Evolutionary conservation across 2,797 vertebrate genomes (phyloP).

Genomic region (Rousettus madagascariensis): DNA sequence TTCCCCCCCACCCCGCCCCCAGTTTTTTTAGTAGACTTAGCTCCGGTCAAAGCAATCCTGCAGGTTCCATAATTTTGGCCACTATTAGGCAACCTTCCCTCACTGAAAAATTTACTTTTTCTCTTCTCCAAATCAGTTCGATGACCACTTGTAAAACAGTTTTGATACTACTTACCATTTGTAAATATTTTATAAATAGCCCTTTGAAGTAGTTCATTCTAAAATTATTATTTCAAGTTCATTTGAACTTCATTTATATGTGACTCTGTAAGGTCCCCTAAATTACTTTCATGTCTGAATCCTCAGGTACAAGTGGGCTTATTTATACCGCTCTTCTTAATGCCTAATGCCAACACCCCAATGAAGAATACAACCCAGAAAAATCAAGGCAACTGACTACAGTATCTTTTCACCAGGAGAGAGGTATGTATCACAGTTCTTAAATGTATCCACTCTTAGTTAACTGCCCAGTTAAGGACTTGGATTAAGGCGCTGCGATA

Average conservation of each 20-base stretch:
- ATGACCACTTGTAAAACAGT: constrained; percentile 16
- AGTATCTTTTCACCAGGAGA: neutral
- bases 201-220: neutral
- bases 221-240: neutral
- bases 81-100: neutral
- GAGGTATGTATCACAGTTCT: neutral
- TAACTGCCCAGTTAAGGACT: constrained; percentile 30
- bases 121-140: constrained; percentile 4
- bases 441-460: neutral
- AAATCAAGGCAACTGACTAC: neutral
- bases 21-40: neutral
- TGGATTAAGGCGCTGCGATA: neutral
- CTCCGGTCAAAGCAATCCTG: constrained; percentile 1
- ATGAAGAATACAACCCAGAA: neutral
- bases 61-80: neutral
- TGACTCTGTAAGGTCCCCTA: neutral
- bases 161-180: neutral
- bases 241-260: neutral
- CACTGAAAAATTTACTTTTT: neutral
- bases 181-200: neutral
- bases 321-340: neutral
- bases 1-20: neutral
- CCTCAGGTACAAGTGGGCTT: neutral
- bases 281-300: neutral
- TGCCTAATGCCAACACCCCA: neutral